Base-by-base conservation (phyloP, 2,888 invertebrate species). In the Mythimna albipuncta region DNA sequence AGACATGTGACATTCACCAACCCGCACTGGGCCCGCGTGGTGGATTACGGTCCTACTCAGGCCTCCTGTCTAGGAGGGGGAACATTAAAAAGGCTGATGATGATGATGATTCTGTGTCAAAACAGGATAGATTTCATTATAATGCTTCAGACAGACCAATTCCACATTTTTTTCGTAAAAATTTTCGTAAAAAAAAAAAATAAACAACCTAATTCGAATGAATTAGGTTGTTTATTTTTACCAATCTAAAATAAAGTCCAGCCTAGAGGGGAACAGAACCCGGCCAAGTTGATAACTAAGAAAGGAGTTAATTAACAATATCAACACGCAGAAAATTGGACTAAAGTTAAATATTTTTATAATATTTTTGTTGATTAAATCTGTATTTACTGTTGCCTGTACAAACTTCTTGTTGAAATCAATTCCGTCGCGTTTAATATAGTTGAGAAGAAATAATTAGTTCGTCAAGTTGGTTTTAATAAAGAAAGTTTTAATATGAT, bases 401-500 rank as follows among this genome's bases (percentile, higher is more conserved):
- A 44, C 35, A 78, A 82, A 80, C 52, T 76, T 76, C 68, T 63
- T 58, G 69, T 72, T 73, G 58, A 59, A 85, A 77, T 77, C 64
- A 77, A 81, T 58, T 74, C 73, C 47, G 72, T 64, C 67, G 68
- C 75, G 69, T 64, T 79, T 87, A 79, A 86, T 84, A 68, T 72
- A 72, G 69, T 76, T 78, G 67, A 54, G 52, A 82, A 82, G 82
- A 82, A 80, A 74, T 66, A 80, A 83, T 78, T 75, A 79, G 80
- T 82, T 80, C 59, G 63, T 62, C 50, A 71, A 82, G 72, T 81
- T 77, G 73, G 79, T 81, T 79, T 79, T 83, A 83, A 80, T 84
- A 82, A 85, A 77, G 62, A 79, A 87, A 84, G 79, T 87, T 85
- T 79, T 81, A 75, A 84, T 79, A 72, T 71, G 69, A 83, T 82